Percentiles rank a stretch among this genome's conserved stretches.
Evolutionary conservation across 2,888 invertebrate genomes (phyloP).

Genomic region (Cephalotes varians): DNA sequence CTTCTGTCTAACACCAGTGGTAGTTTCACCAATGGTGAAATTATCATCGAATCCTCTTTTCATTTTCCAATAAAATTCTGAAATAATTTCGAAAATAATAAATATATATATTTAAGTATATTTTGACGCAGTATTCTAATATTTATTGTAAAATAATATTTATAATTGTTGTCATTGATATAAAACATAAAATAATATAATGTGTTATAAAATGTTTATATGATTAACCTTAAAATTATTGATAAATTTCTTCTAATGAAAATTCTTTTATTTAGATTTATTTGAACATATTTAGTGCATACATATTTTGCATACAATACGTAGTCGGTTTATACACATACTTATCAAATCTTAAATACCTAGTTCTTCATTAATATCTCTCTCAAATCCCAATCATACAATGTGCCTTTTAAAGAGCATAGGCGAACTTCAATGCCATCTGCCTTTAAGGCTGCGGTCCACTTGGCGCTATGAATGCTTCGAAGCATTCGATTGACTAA

Average conservation of each 20-base stretch:
- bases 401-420: neutral
- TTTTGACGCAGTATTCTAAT: neutral
- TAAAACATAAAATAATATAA: conserved; percentile 8
- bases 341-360: neutral
- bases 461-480: no score
- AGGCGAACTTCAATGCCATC: neutral
- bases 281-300: neutral
- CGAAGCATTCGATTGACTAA: no score
- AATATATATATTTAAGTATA: neutral
- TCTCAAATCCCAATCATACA: neutral
- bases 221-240: neutral
- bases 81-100: neutral
- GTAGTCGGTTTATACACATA: neutral
- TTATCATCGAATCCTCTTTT: conserved; percentile 38
- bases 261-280: neutral
- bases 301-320: neutral
- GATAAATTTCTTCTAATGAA: neutral
- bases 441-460: no score
- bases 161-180: neutral
- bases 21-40: neutral
- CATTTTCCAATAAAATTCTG: conserved; percentile 60
- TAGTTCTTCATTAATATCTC: neutral
- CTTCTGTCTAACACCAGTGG: conserved; percentile 82
- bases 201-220: neutral
- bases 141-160: neutral